phyloP scores from a whole-genome alignment of 1,140 invertebrate species.

The Himalopsyche phryganea region DNA sequence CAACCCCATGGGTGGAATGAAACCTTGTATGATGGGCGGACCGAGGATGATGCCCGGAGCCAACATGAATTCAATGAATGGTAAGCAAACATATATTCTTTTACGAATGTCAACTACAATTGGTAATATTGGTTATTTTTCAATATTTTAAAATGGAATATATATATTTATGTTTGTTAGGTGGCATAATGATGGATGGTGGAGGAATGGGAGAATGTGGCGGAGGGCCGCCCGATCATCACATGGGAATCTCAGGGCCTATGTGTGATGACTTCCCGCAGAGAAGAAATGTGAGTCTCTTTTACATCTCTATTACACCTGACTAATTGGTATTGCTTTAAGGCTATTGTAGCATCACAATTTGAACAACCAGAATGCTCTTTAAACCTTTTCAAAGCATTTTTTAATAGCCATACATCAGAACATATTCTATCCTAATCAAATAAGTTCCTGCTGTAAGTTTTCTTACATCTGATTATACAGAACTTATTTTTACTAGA shows the following conservation, averaged over 20 bases:
- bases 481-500: too few relatives aligned
- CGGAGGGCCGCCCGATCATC: slow-evolving; percentile 41
- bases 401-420: too few relatives aligned
- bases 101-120: background rate
- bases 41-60: slow-evolving; percentile 53
- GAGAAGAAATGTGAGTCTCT: slow-evolving; percentile 42
- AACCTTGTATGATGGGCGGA: slow-evolving; percentile 50
- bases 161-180: slow-evolving; percentile 29
- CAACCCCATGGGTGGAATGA: slow-evolving; percentile 52
- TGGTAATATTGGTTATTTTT: too few relatives aligned
- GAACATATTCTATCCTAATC: too few relatives aligned
- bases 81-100: slow-evolving; percentile 35
- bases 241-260: slow-evolving; percentile 43
- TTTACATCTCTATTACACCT: too few relatives aligned
- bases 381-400: too few relatives aligned
- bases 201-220: slow-evolving; percentile 45
- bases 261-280: slow-evolving; percentile 49
- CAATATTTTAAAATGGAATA: too few relatives aligned
- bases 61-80: slow-evolving; percentile 52
- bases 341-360: too few relatives aligned
- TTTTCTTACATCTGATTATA: too few relatives aligned
- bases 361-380: too few relatives aligned
- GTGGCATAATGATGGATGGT: slow-evolving; percentile 52
- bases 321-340: too few relatives aligned
- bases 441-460: too few relatives aligned